phyloP scores from a whole-genome alignment of 2,797 vertebrate species.

The Artibeus jamaicensis region DNA sequence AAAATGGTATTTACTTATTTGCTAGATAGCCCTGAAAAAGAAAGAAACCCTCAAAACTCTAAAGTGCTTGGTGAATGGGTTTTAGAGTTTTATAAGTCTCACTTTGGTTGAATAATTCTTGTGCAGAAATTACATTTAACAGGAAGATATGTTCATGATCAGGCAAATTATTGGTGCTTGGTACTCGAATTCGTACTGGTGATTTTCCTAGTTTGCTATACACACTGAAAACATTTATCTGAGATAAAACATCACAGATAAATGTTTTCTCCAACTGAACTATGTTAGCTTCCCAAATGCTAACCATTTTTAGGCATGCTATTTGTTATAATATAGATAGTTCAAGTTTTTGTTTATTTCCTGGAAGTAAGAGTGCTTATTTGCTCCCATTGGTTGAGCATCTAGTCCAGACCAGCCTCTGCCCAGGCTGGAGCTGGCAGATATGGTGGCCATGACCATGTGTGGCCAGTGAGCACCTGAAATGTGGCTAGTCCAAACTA shows the following conservation, averaged over 20 bases:
- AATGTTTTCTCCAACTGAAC: background rate
- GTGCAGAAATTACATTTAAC: background rate
- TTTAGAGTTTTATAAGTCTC: background rate
- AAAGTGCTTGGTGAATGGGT: background rate
- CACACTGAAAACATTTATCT: background rate
- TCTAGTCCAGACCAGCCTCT: background rate
- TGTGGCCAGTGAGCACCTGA: background rate
- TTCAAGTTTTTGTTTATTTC: conserved; percentile 40
- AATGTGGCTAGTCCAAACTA: background rate
- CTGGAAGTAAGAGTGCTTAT: background rate
- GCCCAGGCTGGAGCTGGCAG: background rate
- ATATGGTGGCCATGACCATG: background rate
- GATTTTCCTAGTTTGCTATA: background rate
- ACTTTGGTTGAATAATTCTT: conserved; percentile 16
- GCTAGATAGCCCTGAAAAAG: background rate
- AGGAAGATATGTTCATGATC: background rate
- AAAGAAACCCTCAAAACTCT: background rate
- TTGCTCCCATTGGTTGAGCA: background rate
- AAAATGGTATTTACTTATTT: conserved; percentile 2
- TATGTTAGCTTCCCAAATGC: background rate
- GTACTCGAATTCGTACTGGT: background rate
- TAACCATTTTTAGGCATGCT: conserved; percentile 23
- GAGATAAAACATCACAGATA: background rate
- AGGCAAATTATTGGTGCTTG: background rate
- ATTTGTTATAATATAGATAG: background rate